Evolutionary conservation across 2,113 vertebrate species (phyloP), one percentile per base, ranked within the genome.

Genomic region (Merops nubicus): DNA sequence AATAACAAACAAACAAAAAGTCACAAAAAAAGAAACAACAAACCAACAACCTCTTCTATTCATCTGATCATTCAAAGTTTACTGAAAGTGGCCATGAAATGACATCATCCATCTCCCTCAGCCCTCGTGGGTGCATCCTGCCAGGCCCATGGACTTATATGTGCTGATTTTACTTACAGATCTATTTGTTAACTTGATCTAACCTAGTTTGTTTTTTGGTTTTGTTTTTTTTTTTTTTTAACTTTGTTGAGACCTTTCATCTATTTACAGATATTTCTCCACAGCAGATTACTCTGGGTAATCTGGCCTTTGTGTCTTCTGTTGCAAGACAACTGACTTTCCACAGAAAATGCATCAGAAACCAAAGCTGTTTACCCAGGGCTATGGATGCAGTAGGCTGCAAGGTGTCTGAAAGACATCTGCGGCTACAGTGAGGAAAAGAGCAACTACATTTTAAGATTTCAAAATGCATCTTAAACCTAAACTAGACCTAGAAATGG

Each of bases 121-220:
- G 26, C 5, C 25, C 40, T 69, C 2, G 0, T 73, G 63, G 26
- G 5, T 3, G 0, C 23, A 53, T 34, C 5, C 6, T 74, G 15
- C 16, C 23, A 45, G 6, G 8, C 11, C 33, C 40, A 15, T 11
- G 18, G 40, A 36, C 9, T 23, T 42, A 34, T 0, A 1, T 11
- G 4, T 13, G 5, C 26, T 28, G 21, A 31, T 11, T 69, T 86
- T 80, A 4, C 23, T 91, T 56, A 28, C 0, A 0, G 17, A 26
- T 23, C 9, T 47, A 33, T 50, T 40, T 67, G 14, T 54, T 63
- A 75, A 56, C 9, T 2, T 50, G 11, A 38, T 19, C 2, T 54
- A 56, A 17, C 18, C 5, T 28, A 5, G 0, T n/a, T 11, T 11
- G 42, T 43, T 43, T 43, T 43, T 43, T 43, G 42, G 42, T 11